Conservation (phyloP, 2,113 vertebrate species). For the Himantopus leucocephalus region DNA sequence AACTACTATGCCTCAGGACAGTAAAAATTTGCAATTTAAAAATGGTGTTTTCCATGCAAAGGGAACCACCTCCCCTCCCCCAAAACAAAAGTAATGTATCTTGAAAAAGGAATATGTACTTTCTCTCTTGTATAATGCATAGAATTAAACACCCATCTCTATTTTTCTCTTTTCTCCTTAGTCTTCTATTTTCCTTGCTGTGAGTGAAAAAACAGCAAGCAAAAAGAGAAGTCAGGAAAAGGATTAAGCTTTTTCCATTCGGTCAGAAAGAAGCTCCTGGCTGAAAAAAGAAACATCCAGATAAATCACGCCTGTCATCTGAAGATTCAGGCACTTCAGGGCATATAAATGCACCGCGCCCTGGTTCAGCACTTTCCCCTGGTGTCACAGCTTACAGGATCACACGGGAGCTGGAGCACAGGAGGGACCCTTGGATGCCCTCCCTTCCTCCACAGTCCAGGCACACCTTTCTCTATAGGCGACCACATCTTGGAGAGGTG, state of each 20-base stretch:
- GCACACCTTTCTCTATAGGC: not conserved
- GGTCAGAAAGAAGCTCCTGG: not conserved
- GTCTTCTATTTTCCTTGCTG: not conserved
- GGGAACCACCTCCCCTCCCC: not conserved
- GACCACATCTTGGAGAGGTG: not conserved
- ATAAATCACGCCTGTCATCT: not conserved
- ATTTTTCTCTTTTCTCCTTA: not conserved
- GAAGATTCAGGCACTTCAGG: not conserved
- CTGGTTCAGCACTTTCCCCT: not conserved
- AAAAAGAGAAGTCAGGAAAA: not conserved
- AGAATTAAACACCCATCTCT: not conserved
- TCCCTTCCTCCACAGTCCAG: not conserved
- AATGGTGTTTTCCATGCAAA: not conserved
- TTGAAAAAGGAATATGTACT: not conserved
- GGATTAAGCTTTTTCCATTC: not conserved
- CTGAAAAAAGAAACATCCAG: not conserved
- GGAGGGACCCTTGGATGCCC: not conserved
- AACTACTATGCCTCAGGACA: not conserved
- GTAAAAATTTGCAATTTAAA: constrained; percentile 21
- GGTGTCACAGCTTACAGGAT: not conserved
- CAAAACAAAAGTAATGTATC: not conserved
- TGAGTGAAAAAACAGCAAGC: not conserved
- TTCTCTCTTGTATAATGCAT: not conserved
- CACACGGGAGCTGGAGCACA: fast-evolving
- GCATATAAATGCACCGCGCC: fast-evolving